These are phyloP conservation scores for Otus scops DNA, from an alignment of 2,797 vertebrate genomes.

Conservation along the genomic window DNA sequence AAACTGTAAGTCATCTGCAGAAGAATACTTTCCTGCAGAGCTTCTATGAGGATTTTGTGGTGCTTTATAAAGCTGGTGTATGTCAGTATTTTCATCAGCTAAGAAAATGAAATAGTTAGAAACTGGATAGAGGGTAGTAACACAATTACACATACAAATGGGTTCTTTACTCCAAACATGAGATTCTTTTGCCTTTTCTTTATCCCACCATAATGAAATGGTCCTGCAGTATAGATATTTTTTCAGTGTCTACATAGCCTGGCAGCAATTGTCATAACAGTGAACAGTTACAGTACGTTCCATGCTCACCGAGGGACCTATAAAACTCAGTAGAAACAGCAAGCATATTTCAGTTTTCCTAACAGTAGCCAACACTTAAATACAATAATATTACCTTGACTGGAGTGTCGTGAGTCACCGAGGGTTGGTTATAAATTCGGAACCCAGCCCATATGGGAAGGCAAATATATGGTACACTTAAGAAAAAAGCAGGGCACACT, in stretches of 20 bases:
- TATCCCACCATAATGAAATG: background rate
- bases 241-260: background rate
- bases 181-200: background rate
- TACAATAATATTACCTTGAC: slow-evolving; percentile 73
- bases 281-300: background rate
- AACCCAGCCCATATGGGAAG: slow-evolving; percentile 90
- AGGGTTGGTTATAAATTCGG: slow-evolving; percentile 85
- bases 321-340: background rate
- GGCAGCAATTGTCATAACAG: background rate
- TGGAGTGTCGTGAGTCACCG: slow-evolving; percentile 49
- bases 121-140: background rate
- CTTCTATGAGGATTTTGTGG: background rate
- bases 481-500: slow-evolving; percentile 80
- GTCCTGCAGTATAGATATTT: background rate
- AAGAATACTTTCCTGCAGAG: background rate
- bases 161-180: background rate
- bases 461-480: slow-evolving; percentile 83
- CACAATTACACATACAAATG: background rate
- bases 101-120: background rate
- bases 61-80: background rate
- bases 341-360: background rate
- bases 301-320: background rate
- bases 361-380: background rate
- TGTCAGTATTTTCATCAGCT: background rate
- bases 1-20: background rate